A percentile compares a stretch with the other conserved stretches of the same genome.
Conservation (phyloP, 2,888 invertebrate species). For the Dromius quadrimaculatus region DNA sequence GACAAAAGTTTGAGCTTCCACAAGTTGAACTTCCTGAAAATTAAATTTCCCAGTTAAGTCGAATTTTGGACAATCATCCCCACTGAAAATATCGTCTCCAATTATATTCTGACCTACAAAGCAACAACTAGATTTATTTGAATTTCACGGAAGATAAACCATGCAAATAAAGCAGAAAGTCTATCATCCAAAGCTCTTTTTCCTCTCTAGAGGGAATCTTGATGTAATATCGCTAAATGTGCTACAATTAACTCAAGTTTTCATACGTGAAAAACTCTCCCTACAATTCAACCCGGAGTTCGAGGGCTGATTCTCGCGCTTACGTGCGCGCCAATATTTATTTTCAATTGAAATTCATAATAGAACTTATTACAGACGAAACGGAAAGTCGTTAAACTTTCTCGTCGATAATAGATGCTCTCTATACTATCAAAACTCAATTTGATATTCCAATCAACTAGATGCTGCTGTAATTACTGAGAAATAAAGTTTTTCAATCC, state of each 20-base stretch:
- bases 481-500: too few species aligned
- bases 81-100: too few species aligned
- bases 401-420: conserved; percentile 23
- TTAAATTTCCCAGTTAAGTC: too few species aligned
- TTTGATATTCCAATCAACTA: too few species aligned
- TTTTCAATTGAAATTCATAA: conserved; percentile 46
- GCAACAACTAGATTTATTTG: conserved; percentile 43
- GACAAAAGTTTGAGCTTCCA: too few species aligned
- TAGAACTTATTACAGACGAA: conserved; percentile 32
- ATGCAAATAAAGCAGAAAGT: conserved; percentile 31
- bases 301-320: background rate
- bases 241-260: conserved; percentile 35
- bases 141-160: conserved; percentile 45
- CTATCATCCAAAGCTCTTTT: conserved; percentile 18
- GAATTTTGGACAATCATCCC: too few species aligned
- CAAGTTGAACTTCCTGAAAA: too few species aligned
- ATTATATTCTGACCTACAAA: too few species aligned
- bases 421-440: too few species aligned
- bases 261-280: conserved; percentile 34
- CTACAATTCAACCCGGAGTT: background rate
- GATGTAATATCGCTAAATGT: conserved; percentile 35
- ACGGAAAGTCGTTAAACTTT: conserved; percentile 38
- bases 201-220: background rate
- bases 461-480: too few species aligned
- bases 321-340: conserved; percentile 31